Conservation (phyloP, 2,888 invertebrate species). For the Coelinius sp. region DNA sequence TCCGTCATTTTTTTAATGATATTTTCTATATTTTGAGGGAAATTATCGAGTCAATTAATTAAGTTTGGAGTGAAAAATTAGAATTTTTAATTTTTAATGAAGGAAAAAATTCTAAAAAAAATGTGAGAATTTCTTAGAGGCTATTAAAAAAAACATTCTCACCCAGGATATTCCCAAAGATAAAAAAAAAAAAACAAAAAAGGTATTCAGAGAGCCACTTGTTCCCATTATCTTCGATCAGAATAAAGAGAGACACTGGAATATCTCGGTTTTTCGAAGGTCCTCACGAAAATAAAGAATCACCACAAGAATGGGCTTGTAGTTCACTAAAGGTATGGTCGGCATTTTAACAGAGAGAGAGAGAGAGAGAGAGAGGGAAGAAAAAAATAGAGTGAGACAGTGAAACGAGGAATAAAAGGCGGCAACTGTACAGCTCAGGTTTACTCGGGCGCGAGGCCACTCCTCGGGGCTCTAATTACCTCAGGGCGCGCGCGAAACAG, state of each 20-base stretch:
- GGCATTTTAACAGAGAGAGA: constrained; percentile 27
- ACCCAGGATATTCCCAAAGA: background rate
- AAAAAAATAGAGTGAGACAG: constrained; percentile 17
- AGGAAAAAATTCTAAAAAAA: too few relatives aligned
- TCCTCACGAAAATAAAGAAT: constrained; percentile 34
- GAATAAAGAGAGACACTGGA: constrained; percentile 30
- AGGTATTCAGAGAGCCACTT: constrained; percentile 56
- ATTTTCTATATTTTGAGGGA: too few relatives aligned
- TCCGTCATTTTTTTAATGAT: too few relatives aligned
- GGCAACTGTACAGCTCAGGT: constrained; percentile 20
- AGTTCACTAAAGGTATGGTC: constrained; percentile 9
- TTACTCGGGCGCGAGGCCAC: constrained; percentile 31
- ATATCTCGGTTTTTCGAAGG: constrained; percentile 47
- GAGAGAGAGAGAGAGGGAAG: constrained; percentile 1
- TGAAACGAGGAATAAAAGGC: constrained; percentile 11
- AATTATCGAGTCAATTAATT: too few relatives aligned
- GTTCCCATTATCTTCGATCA: constrained; percentile 53
- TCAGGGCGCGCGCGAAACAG: constrained; percentile 20
- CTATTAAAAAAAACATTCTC: background rate
- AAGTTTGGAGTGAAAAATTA: too few relatives aligned
- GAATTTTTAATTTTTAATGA: background rate
- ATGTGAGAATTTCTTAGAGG: background rate
- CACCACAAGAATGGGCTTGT: constrained; percentile 15
- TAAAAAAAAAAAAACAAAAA: too few relatives aligned
- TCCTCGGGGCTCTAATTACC: constrained; percentile 38